A percentile compares a stretch with the other conserved stretches of the same genome.
phyloP scores from a whole-genome alignment of 1,140 invertebrate genomes.

The Nilaparvata lugens region DNA sequence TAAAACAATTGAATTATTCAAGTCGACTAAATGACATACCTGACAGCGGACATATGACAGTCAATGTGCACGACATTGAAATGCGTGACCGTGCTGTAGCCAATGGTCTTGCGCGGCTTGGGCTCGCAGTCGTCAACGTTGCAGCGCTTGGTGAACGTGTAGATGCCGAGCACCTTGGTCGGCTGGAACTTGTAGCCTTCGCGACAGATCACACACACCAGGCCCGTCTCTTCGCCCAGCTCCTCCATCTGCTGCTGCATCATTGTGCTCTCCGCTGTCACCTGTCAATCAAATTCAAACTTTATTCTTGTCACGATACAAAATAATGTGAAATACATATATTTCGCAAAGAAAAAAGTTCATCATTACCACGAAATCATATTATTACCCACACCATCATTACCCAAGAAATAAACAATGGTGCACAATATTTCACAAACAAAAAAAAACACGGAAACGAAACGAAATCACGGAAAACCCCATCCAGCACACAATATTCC shows the following conservation, averaged over 20 bases:
- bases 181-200: constrained; percentile 96
- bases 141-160: constrained; percentile 94
- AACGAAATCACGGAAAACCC: too few relatives aligned
- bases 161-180: constrained; percentile 84
- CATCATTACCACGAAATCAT: too few relatives aligned
- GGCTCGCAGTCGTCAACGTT: constrained; percentile 90
- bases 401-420: too few relatives aligned
- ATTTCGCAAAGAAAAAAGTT: too few relatives aligned
- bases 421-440: too few relatives aligned
- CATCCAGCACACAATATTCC: too few relatives aligned
- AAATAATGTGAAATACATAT: too few relatives aligned
- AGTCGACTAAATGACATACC: constrained; percentile 31
- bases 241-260: constrained; percentile 92
- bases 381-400: too few relatives aligned
- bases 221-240: constrained; percentile 85
- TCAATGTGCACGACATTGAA: constrained; percentile 98
- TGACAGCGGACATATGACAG: constrained; percentile 93
- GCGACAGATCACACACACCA: constrained; percentile 96
- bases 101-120: constrained; percentile 71
- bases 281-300: constrained; percentile 35
- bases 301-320: neutral
- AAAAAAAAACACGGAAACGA: too few relatives aligned
- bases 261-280: constrained; percentile 81
- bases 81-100: constrained; percentile 92
- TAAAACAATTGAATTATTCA: too few relatives aligned